Evolutionary conservation across 2,113 vertebrate genomes (phyloP), one percentile per base, ranked within the genome.

Genomic region (Myxocyprinus asiaticus): DNA sequence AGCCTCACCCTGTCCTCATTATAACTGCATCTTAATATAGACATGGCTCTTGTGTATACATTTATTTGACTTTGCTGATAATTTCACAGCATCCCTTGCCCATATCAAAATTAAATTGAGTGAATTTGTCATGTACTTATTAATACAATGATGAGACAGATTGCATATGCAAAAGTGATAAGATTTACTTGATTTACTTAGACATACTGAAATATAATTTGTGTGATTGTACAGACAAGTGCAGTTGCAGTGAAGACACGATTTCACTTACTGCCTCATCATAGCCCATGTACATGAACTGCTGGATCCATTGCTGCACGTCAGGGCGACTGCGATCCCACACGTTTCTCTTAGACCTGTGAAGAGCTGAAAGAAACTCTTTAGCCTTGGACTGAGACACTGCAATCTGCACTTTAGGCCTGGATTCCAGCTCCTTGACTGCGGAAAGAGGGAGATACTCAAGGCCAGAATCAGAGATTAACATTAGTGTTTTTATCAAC

Each of bases 261-360:
- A 1, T 81, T 61, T 45, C 12, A 88, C 94, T 84, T 78, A 95
- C 95, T 64, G 92, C 89, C 82, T 95, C 94, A 0, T 95, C 93
- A 0, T 94, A 96, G 8, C 95, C 95, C 91, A 95, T 88, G 83
- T 94, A 91, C 33, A 95, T 94, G 82, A 96, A 94, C 76, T 96
- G 95, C 87, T 94, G 93, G 87, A 95, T 95, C 95, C 95, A 96
- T 82, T 96, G 95, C 85, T 95, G 94, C 0, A 95, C 93, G 0
- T 96, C 94, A 0, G 94, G 92, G 51, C 94, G 91, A 33, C 87
- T 91, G 0, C 94, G 89, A 80, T 96, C 94, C 95, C 95, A 95
- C 50, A 96, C 87, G 77, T 95, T 94, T 15, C 95, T 90, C 67
- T 86, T 87, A 85, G 88, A 88, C 44, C 94, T 91, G 64, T 88